Conservation (phyloP, 2,888 invertebrate genomes). For the Isoperla grammatica region DNA sequence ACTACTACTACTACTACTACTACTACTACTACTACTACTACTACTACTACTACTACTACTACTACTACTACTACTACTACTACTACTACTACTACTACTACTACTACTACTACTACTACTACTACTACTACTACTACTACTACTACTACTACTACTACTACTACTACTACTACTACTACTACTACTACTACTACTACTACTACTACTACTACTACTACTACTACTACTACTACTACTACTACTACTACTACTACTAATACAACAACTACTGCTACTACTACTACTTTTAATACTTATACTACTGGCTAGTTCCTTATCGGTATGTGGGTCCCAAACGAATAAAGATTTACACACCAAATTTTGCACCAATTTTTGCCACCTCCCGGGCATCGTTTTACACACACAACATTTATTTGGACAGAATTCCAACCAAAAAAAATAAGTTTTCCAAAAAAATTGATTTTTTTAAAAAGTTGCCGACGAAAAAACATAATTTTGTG, state of each 20-base stretch:
- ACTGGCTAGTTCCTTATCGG: too few relatives aligned
- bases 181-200: slow-evolving; percentile 14
- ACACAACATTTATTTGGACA: too few relatives aligned
- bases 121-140: slow-evolving; percentile 16
- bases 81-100: slow-evolving; percentile 21
- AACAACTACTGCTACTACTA: slow-evolving; percentile 16
- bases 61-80: slow-evolving; percentile 17
- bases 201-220: slow-evolving; percentile 12
- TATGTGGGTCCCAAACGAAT: too few relatives aligned
- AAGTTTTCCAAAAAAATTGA: too few relatives aligned
- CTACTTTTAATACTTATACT: slow-evolving; percentile 8
- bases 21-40: slow-evolving; percentile 18
- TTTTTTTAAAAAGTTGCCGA: too few relatives aligned
- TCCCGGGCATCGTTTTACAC: too few relatives aligned
- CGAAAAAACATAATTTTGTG: too few relatives aligned
- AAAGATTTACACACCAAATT: too few relatives aligned
- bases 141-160: slow-evolving; percentile 9
- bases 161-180: slow-evolving; percentile 16
- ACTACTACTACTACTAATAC: too few relatives aligned
- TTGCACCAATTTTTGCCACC: too few relatives aligned
- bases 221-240: slow-evolving; percentile 10
- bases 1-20: slow-evolving; percentile 19
- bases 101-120: slow-evolving; percentile 17
- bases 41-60: slow-evolving; percentile 18
- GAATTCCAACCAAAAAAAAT: too few relatives aligned